phyloP scores from a whole-genome alignment of 2,888 invertebrate genomes.

The Lapara coniferarum region DNA sequence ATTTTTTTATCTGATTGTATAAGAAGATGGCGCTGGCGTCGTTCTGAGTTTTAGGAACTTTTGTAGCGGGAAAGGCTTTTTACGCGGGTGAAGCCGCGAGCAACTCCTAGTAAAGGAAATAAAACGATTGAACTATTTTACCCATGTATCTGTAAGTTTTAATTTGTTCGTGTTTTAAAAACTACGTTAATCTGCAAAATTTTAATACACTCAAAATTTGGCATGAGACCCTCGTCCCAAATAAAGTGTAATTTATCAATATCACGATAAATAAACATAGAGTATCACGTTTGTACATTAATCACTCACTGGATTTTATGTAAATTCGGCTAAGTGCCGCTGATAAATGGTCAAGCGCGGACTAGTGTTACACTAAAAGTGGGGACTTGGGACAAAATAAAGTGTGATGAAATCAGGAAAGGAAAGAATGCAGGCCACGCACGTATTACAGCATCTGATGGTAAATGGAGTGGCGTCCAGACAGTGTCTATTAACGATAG shows the following conservation, averaged over 20 bases:
- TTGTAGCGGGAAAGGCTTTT: too few relatives aligned
- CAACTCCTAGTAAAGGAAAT: too few relatives aligned
- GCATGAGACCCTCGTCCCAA: conserved; percentile 34
- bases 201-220: conserved; percentile 3
- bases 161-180: not conserved
- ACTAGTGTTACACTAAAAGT: conserved; percentile 32
- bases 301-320: conserved; percentile 75
- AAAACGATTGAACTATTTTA: too few relatives aligned
- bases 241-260: conserved; percentile 52
- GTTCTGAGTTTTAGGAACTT: too few relatives aligned
- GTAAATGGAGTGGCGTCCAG: too few relatives aligned
- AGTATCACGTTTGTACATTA: conserved; percentile 53
- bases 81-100: too few relatives aligned
- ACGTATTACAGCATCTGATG: too few relatives aligned
- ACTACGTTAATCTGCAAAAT: not conserved
- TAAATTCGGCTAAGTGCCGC: conserved; percentile 76
- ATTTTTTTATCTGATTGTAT: too few relatives aligned
- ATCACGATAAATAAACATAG: conserved; percentile 31
- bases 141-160: not conserved
- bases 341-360: conserved; percentile 78
- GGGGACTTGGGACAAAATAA: conserved; percentile 37
- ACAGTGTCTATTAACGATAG: too few relatives aligned
- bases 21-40: too few relatives aligned
- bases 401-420: too few relatives aligned
- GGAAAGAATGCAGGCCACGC: too few relatives aligned